Conservation (phyloP, 2,113 vertebrate genomes). For the Anoplopoma fimbria region DNA sequence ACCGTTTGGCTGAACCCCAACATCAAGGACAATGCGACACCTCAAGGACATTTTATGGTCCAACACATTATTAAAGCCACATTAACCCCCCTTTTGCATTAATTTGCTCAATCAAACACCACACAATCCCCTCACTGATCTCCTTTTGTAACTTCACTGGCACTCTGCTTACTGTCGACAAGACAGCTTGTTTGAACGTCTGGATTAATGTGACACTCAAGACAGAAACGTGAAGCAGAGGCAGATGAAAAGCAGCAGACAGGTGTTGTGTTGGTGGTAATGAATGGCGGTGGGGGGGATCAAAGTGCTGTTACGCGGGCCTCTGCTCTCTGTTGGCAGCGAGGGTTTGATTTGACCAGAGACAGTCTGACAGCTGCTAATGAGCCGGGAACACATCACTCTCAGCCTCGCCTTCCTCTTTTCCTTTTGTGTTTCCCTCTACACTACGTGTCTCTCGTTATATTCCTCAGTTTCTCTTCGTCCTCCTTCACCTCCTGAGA, state of each 20-base stretch:
- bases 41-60: slow-evolving; percentile 49
- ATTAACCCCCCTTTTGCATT: slow-evolving; percentile 8
- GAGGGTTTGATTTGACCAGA: slow-evolving; percentile 35
- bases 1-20: slow-evolving; percentile 35
- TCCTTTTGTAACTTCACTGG: background rate
- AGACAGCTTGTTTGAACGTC: slow-evolving; percentile 21
- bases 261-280: slow-evolving; percentile 2
- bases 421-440: too few relatives aligned
- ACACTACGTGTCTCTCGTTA: background rate
- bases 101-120: slow-evolving; percentile 22
- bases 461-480: background rate
- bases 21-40: slow-evolving; percentile 49
- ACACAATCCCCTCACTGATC: background rate
- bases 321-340: slow-evolving; percentile 3
- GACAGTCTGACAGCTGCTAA: slow-evolving; percentile 41
- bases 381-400: slow-evolving; percentile 26
- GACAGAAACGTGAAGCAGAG: background rate
- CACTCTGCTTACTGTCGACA: too few relatives aligned
- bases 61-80: slow-evolving; percentile 35
- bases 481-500: background rate
- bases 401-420: slow-evolving; percentile 1
- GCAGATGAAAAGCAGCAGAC: background rate
- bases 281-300: slow-evolving; percentile 26
- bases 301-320: background rate
- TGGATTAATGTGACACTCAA: slow-evolving; percentile 1